These are phyloP conservation scores for Dinocampus coccinellae DNA, from an alignment of 2,888 invertebrate genomes.

Conservation along the genomic window DNA sequence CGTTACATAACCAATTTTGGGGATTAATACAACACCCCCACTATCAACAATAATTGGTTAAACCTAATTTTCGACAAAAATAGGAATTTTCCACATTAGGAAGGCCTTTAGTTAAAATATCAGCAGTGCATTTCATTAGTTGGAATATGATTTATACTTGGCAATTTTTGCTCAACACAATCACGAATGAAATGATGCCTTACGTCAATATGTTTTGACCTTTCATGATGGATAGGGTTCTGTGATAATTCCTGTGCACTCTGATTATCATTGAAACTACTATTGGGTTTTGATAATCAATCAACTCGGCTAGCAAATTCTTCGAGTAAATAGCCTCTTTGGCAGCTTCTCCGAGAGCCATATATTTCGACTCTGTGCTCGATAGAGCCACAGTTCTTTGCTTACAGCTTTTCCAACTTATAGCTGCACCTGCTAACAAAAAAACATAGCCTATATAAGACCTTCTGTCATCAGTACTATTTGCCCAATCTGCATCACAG, in stretches of 20 bases:
- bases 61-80: no score
- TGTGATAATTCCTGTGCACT: slow-evolving; percentile 35
- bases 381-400: slow-evolving; percentile 52
- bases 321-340: slow-evolving; percentile 25
- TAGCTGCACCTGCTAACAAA: slow-evolving; percentile 16
- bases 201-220: slow-evolving; percentile 42
- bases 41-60: no score
- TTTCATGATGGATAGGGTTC: slow-evolving; percentile 36
- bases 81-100: no score
- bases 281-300: background rate
- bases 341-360: slow-evolving; percentile 35
- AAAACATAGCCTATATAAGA: slow-evolving; percentile 35
- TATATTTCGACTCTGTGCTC: slow-evolving; percentile 57
- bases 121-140: background rate
- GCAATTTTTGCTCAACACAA: background rate
- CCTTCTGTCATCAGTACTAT: background rate
- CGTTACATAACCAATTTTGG: no score
- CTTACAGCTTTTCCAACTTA: slow-evolving; percentile 44
- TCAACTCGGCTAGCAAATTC: slow-evolving; percentile 20
- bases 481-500: slow-evolving; percentile 7
- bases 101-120: background rate
- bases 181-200: slow-evolving; percentile 29
- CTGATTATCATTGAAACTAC: slow-evolving; percentile 36
- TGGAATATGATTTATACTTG: background rate
- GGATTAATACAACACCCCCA: no score